These are phyloP conservation scores for Chaenocephalus aceratus DNA, from an alignment of 2,113 vertebrate genomes.

Conservation along the genomic window DNA sequence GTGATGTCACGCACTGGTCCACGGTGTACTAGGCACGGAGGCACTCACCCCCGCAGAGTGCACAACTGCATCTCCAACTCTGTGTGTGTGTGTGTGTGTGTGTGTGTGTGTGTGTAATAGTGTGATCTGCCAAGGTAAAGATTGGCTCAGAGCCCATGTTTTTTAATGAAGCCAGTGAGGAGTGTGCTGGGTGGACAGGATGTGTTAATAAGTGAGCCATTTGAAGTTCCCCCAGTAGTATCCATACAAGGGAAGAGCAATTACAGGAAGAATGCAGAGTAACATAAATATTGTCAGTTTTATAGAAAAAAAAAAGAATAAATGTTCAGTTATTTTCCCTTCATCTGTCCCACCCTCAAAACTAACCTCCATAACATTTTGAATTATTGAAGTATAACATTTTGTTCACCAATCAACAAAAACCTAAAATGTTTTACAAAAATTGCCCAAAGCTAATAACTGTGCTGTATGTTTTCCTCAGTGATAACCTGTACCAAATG, in stretches of 20 bases:
- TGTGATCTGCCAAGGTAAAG: constrained; percentile 69
- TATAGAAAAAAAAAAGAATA: constrained; percentile 3
- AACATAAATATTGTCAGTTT: constrained; percentile 21
- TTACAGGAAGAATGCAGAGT: constrained; percentile 14
- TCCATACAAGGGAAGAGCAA: constrained; percentile 36
- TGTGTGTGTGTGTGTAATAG: constrained; percentile 27
- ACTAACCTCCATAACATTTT: constrained; percentile 1
- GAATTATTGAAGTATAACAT: neutral
- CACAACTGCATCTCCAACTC: constrained; percentile 56
- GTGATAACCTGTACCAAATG: constrained; percentile 82
- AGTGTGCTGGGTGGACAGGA: constrained; percentile 69
- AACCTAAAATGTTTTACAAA: neutral
- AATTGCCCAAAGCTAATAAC: neutral
- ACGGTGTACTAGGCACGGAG: constrained; percentile 82
- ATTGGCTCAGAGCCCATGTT: constrained; percentile 64
- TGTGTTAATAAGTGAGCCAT: constrained; percentile 69
- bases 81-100: constrained; percentile 41
- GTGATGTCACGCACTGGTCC: constrained; percentile 78
- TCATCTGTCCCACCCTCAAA: neutral
- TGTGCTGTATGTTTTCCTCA: constrained; percentile 45
- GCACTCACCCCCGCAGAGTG: constrained; percentile 62
- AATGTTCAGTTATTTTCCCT: neutral
- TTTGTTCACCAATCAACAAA: neutral
- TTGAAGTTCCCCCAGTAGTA: constrained; percentile 62
- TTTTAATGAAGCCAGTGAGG: constrained; percentile 75